Base-by-base conservation (phyloP, 2,113 vertebrate species). In the Neogale vison region DNA sequence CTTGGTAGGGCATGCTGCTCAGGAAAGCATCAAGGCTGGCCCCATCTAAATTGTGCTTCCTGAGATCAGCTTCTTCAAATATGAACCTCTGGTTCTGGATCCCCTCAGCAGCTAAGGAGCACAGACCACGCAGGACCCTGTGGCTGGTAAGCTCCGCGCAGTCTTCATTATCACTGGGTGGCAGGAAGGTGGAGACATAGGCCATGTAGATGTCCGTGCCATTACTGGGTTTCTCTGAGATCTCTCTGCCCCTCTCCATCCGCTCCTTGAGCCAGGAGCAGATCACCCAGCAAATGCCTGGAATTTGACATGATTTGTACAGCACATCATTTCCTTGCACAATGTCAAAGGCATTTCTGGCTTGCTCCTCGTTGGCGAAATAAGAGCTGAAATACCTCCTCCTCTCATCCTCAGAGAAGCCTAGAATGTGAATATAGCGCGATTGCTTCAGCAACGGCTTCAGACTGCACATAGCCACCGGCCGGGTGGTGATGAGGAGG, bases 401-500 rank as follows among this genome's bases (percentile, higher is more conserved):
- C 57, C 77, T 97, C 69, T 97, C 92, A 10, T 90, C 85, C 45
- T 96, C 83, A 12, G 94, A 97, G 85, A 97, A 97, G 72, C 97
- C 97, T 42, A 96, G 50, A 17, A 98, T 42, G 6, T 88, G 90
- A 45, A 97, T 69, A 42, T 74, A n/a, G n/a, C 0, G 3, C 2
- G 39, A 18, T 8, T 74, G 13, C n/a, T 61, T 14, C 69, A 98
- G 34, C 72, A 91, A 80, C 36, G 76, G 24, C 61, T 47, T 21
- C 86, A 98, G 90, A 79, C 65, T 96, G 39, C 9, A 34, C 74
- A 97, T 36, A 69, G 96, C 94, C 18, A 77, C 65, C 8, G 98
- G 89, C 65, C 94, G 74, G 1, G 97, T 98, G 15, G 98, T 98
- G 72, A 98, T 93, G n/a, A 98, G 90, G 21, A 98, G 76, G 12